Percentiles rank a stretch among this genome's conserved stretches.
These are phyloP conservation scores for Leuctra nigra DNA, from an alignment of 2,888 invertebrate species.

Conservation along the genomic window DNA sequence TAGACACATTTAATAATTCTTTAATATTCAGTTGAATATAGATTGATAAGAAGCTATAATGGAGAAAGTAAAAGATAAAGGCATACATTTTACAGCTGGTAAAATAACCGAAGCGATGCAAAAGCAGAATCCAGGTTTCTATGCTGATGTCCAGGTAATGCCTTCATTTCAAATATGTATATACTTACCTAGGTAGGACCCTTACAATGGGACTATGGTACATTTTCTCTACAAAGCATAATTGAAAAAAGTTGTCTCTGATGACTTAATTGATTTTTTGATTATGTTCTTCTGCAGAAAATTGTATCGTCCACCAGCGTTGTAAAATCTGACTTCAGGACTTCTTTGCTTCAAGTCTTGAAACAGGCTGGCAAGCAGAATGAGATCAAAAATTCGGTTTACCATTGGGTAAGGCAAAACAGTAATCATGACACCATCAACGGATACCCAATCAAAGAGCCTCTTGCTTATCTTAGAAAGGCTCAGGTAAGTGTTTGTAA, in stretches of 20 bases:
- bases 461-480: slow-evolving; percentile 69
- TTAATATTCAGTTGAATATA: too few species aligned
- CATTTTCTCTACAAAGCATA: background rate
- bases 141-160: slow-evolving; percentile 69
- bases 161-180: slow-evolving; percentile 18
- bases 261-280: background rate
- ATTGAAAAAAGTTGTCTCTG: background rate
- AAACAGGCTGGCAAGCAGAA: slow-evolving; percentile 73
- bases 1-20: too few species aligned
- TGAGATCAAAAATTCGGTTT: slow-evolving; percentile 75
- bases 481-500: slow-evolving; percentile 51
- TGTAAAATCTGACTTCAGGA: slow-evolving; percentile 69
- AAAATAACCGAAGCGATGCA: slow-evolving; percentile 76
- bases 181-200: background rate
- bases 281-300: slow-evolving; percentile 49
- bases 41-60: slow-evolving; percentile 37
- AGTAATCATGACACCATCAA: slow-evolving; percentile 31
- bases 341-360: slow-evolving; percentile 66
- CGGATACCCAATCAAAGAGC: slow-evolving; percentile 44
- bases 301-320: slow-evolving; percentile 70
- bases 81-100: slow-evolving; percentile 65
- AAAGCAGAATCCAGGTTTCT: slow-evolving; percentile 68
- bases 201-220: background rate
- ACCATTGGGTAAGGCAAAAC: slow-evolving; percentile 63
- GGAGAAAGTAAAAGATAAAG: slow-evolving; percentile 52